Base-by-base conservation (phyloP, 2,113 vertebrate species). In the Heliornis fulica region DNA sequence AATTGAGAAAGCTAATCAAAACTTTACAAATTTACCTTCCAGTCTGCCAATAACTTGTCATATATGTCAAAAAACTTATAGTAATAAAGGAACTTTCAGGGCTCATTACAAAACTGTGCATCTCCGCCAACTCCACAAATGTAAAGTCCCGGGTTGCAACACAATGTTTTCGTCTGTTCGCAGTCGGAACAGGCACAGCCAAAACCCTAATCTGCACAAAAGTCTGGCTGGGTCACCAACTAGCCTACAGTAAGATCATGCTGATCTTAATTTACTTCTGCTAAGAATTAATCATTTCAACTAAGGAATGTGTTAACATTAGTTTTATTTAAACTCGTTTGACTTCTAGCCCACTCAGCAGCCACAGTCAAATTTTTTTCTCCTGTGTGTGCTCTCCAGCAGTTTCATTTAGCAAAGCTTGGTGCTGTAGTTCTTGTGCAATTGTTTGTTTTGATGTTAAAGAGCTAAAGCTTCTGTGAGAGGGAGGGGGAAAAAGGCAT, bases 21-120 rank as follows among this genome's bases (percentile, higher is more conserved):
- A 97, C 94, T 97, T 97, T 41, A 93, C 94, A 75, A 97, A 92
- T 96, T 96, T 98, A 69, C 97, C 98, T 76, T 97, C 97, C 15
- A 98, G 98, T 71, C 97, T 98, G 66, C 98, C 99, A 32, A 99
- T 99, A 61, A 99, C 98, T 31, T 99, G 99, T 96, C 99, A 99
- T 40, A 96, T 99, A 92, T 99, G 99, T 97, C 99, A 99, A 97
- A 99, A 99, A 98, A 98, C 98, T 28, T 99, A 99, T 53, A 99
- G 99, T 95, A 99, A 99, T 97, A 99, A 99, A 97, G 99, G 99
- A 91, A 99, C 99, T 16, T 99, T 99, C 97, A 98, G 99, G 92
- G 99, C 99, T 87, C 99, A 99, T 97, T 99, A 99, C 97, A 99
- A 99, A 97, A 99, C 99, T 6, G 99, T 99, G 61, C 99, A 99